Evolutionary conservation across 1,140 invertebrate species (phyloP), one percentile per base, ranked within the genome.

Genomic region (Drosophila truncata): DNA sequence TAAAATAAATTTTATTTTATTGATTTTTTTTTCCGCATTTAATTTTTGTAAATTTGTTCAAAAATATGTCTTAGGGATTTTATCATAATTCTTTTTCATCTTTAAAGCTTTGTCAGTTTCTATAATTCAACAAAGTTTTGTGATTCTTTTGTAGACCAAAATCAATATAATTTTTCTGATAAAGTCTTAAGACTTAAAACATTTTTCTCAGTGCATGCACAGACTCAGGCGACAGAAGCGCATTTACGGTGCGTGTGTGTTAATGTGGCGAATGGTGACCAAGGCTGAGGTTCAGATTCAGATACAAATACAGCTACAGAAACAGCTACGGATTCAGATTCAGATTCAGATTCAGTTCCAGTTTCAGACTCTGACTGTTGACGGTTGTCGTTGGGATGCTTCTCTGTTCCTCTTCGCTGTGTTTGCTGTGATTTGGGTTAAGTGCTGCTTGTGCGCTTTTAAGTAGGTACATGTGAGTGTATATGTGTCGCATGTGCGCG

Each of bases 361-460:
- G 58, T 62, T 63, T 80, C 61, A 71, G 76, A 44, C 31, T 31
- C 54, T 27, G 65, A 78, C 65, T 81, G 78, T 73, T 84, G 74
- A 78, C 67, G 77, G 55, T 72, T 78, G 59, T 72, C 73, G 57
- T 61, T 78, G 73, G 75, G 64, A 72, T 64, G 81, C 65, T 58
- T 73, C 75, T 82, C 64, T 57, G 73, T 44, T 78, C 54, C 52
- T 55, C 69, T 61, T 46, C 57, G 54, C 46, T 75, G 66, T 73
- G 80, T 60, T 74, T 75, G 59, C 80, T 81, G 70, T 88, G 85
- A 90, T 88, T 88, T 88, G 85, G 85, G 85, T 88, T 88, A 90
- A 90, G 85, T 90, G 85, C 82, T 79, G 85, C 74, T 88, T 85
- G 81, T 79, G 75, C 67, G 81, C 72, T 90, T 85, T 90, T 90